phyloP scores from a whole-genome alignment of 2,797 vertebrate species.

The Aplochiton taeniatus region DNA sequence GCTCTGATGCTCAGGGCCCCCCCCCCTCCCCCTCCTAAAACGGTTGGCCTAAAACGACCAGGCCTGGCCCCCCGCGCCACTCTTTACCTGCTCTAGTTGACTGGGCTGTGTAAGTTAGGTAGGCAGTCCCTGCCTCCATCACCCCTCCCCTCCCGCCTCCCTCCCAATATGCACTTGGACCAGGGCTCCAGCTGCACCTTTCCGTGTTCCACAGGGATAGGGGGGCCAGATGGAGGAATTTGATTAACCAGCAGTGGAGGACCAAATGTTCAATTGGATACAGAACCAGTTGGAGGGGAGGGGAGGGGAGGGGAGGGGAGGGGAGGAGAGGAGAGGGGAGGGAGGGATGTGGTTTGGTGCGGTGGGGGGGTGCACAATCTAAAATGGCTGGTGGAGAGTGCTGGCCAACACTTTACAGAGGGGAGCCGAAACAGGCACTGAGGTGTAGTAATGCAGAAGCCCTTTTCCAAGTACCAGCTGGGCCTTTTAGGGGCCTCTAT shows the following conservation, averaged over 20 bases:
- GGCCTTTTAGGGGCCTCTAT: conserved; percentile 98
- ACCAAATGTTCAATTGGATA: conserved; percentile 99
- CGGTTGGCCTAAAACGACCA: conserved; percentile 74
- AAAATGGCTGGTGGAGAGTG: conserved; percentile 98
- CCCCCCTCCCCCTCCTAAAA: conserved; percentile 62
- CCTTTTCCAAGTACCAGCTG: conserved; percentile 99
- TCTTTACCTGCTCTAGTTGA: conserved; percentile 82
- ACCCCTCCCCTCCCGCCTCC: conserved; percentile 80
- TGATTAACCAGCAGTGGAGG: conserved; percentile 99
- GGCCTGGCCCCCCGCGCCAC: conserved; percentile 55
- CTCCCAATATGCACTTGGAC: conserved; percentile 97
- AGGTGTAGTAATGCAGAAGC: conserved; percentile 99
- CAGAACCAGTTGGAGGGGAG: conserved; percentile 96
- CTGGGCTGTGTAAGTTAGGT: conserved; percentile 92
- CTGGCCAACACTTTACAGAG: conserved; percentile 98
- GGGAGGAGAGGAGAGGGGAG: conserved; percentile 86
- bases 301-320: conserved; percentile 90
- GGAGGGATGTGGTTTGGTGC: conserved; percentile 83
- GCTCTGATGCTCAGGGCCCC: conserved; percentile 72
- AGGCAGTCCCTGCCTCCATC: conserved; percentile 87
- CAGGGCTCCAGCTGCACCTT: conserved; percentile 95
- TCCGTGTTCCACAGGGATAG: conserved; percentile 93
- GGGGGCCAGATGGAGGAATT: conserved; percentile 99
- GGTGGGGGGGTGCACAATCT: conserved; percentile 91
- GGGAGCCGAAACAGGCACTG: conserved; percentile 97